These are phyloP conservation scores for Pollenia griseotomentosa DNA, from an alignment of 2,888 invertebrate species.

Conservation along the genomic window DNA sequence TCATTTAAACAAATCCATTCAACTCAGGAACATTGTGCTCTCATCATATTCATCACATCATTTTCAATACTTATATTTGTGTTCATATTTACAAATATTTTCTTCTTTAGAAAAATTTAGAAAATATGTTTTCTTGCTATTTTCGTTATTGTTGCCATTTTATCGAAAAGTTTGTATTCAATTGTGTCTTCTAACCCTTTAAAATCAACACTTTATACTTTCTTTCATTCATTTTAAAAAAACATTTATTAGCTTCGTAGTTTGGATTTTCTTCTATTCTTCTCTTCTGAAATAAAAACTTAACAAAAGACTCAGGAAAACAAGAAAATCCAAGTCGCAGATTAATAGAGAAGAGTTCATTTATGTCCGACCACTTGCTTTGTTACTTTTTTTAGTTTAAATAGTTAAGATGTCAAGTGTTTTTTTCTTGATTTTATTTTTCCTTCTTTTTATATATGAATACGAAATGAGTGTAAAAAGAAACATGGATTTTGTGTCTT, in stretches of 20 bases:
- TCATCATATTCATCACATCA: slow-evolving; percentile 11
- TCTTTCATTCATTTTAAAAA: slow-evolving; percentile 19
- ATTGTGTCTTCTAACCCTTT: slow-evolving; percentile 43
- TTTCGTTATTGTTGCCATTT: background rate
- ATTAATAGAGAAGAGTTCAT: slow-evolving; percentile 56
- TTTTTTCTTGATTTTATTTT: background rate
- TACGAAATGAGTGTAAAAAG: slow-evolving; percentile 21
- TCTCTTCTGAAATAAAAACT: slow-evolving; percentile 29
- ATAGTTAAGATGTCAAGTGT: slow-evolving; percentile 59
- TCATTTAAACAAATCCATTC: slow-evolving; percentile 19
- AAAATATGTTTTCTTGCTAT: slow-evolving; percentile 26
- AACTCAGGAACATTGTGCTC: background rate
- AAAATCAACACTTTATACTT: slow-evolving; percentile 45
- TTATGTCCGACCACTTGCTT: slow-evolving; percentile 45
- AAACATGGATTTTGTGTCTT: slow-evolving; percentile 44
- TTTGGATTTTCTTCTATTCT: slow-evolving; percentile 1
- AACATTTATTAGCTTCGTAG: slow-evolving; percentile 51
- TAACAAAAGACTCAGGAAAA: slow-evolving; percentile 12
- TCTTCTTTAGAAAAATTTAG: background rate
- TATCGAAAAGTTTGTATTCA: slow-evolving; percentile 27
- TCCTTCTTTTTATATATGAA: slow-evolving; percentile 9
- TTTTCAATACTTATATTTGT: background rate
- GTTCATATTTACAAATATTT: background rate
- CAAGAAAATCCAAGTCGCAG: slow-evolving; percentile 38
- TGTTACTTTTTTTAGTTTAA: slow-evolving; percentile 27